A percentile compares a stretch with the other conserved stretches of the same genome.
These are phyloP conservation scores for Xestobium rufovillosum DNA, from an alignment of 2,888 invertebrate genomes.

Conservation along the genomic window DNA sequence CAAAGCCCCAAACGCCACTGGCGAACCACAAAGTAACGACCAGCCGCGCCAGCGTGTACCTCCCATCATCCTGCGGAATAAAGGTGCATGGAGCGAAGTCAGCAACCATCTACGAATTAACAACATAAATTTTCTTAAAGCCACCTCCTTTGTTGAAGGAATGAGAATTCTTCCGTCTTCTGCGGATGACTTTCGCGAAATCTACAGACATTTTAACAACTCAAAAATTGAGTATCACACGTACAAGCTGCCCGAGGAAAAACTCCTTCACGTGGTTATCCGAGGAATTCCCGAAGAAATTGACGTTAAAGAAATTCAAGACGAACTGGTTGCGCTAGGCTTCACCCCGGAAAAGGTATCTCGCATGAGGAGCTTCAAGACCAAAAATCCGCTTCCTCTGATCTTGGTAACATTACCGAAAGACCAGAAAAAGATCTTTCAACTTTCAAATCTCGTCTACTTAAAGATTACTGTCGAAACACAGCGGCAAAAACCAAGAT, in stretches of 20 bases:
- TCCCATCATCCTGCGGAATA: too few relatives aligned
- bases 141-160: neutral
- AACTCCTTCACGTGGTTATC: neutral
- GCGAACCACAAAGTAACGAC: too few relatives aligned
- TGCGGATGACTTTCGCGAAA: neutral
- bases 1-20: too few relatives aligned
- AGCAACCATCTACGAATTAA: too few relatives aligned
- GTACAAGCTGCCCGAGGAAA: slow-evolving; percentile 4
- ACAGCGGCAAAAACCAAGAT: too few relatives aligned
- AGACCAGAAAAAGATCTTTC: too few relatives aligned
- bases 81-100: too few relatives aligned
- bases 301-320: neutral
- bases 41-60: too few relatives aligned
- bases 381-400: slow-evolving; percentile 3
- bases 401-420: neutral
- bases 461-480: too few relatives aligned
- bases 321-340: neutral
- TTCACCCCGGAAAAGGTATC: neutral
- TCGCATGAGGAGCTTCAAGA: neutral
- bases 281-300: slow-evolving; percentile 5
- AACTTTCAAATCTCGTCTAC: too few relatives aligned
- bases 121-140: too few relatives aligned
- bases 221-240: neutral
- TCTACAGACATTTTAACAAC: neutral
- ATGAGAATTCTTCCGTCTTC: neutral